Base-by-base conservation (phyloP, 2,113 vertebrate species). In the Cyrtonyx montezumae region DNA sequence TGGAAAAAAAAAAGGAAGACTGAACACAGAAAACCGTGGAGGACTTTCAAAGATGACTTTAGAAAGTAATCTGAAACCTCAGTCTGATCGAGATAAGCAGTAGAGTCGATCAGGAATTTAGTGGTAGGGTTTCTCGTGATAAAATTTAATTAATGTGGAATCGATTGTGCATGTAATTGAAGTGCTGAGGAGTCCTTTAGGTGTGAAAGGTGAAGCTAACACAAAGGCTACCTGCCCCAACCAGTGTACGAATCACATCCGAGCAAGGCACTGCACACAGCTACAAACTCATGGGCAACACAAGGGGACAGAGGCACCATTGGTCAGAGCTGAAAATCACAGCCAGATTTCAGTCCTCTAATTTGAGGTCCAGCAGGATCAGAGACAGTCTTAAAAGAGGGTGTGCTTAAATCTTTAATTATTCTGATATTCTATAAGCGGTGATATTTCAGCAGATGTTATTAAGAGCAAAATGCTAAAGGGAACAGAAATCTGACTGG, bases 311-410 rank as follows among this genome's bases (percentile, higher is more conserved):
- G 26, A 7, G 26, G 21, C 43, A 71, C 9, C 2, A 0, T 4
- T 0, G 0, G 45, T 40, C 36, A 49, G 19, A 46, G 26, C 53
- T 55, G 20, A 34, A 15, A 5, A 3, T 34, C 0, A 0, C 34
- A 51, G 15, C 46, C 48, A 36, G 30, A 46, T 45, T 71, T 59
- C 7, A 8, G 20, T 9, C 66, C 75, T 66, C 82, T 56, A 1
- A 45, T 45, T 85, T 49, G 42, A 85, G 48, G 48, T 21, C 65
- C 5, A 15, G n/a, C 22, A 40, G 34, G 18, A 46, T 34, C 0
- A 1, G 49, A 63, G 46, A 43, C 16, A 25, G 2, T 58, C 84
- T 46, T 40, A 58, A 79, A 87, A 34, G 11, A 30, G 46, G 2
- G 3, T 21, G 56, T 81, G 43, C 43, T 42, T 70, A 30, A 48